Base-by-base conservation (phyloP, 2,797 vertebrate genomes). In the Pseudochromis fuscus region DNA sequence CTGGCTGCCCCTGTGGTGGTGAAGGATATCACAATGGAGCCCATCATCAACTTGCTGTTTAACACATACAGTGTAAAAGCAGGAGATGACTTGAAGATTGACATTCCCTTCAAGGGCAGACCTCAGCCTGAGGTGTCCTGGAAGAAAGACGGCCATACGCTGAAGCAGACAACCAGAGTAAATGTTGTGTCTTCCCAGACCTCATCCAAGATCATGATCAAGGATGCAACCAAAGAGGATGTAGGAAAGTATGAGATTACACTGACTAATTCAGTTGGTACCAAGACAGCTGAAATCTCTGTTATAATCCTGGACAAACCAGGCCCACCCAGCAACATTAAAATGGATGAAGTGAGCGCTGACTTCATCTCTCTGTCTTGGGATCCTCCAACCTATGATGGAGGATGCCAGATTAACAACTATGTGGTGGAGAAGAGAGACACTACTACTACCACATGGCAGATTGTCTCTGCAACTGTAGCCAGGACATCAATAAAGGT, bases 381-480 rank as follows among this genome's bases (percentile, higher is more conserved):
- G 98, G 95, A 95, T 90, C 88, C 96, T 83, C 98, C 98, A 86
- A 91, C 87, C 55, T 98, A 99, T 86, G 95, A 96, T 73, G 98
- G 98, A 63, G 98, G 98, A 49, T 99, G 98, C 89, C 97, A 99
- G 82, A 98, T 99, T 84, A 98, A 96, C 88, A 99, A 99, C 88
- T 99, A 99, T 81, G 95, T 98, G 15, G 97, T 99, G 77, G 96
- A 99, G 85, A 99, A 99, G 87, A 95, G 96, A 94, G 97, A 99
- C 81, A 98, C 97, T 27, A 97, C 97, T 38, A 97, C 97, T 79
- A 98, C 96, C 63, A 89, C 91, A 10, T 99, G 98, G 98, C 95
- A 95, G 24, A 91, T 95, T 60, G 97, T 99, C 61, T 99, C 98
- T 81, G 97, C 96, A 68, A 96, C 98, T 71, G 96, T 99, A 61